A percentile compares a stretch with the other conserved stretches of the same genome.
Evolutionary conservation across 2,888 invertebrate species (phyloP).

Genomic region (Meloe dianella): DNA sequence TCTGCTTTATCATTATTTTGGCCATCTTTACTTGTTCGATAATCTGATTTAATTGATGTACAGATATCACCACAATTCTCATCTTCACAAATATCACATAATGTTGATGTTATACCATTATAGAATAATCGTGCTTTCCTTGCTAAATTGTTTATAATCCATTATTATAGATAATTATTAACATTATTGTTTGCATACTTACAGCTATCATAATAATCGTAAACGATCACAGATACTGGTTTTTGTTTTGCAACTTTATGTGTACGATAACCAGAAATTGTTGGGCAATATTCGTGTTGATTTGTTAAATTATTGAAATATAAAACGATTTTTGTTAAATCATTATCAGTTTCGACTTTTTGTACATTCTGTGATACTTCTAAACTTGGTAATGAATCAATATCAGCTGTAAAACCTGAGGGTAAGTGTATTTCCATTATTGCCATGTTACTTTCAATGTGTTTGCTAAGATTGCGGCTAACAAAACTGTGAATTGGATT

Average conservation of each 20-base stretch:
- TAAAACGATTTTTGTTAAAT: constrained; percentile 69
- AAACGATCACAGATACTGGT: constrained; percentile 82
- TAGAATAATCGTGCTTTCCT: constrained; percentile 85
- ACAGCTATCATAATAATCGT: constrained; percentile 94
- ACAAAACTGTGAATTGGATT: constrained; percentile 64
- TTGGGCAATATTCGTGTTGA: constrained; percentile 75
- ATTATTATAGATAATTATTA: constrained; percentile 9
- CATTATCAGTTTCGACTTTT: constrained; percentile 72
- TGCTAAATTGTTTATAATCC: constrained; percentile 65
- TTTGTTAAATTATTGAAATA: constrained; percentile 73
- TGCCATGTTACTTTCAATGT: constrained; percentile 84
- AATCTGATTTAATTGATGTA: constrained; percentile 58
- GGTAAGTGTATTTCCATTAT: constrained; percentile 89
- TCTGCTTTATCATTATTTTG: constrained; percentile 23
- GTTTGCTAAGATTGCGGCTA: constrained; percentile 63
- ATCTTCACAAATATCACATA: constrained; percentile 85
- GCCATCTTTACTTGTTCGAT: constrained; percentile 17
- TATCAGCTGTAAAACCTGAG: constrained; percentile 88
- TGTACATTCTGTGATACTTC: constrained; percentile 66
- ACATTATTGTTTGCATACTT: constrained; percentile 62
- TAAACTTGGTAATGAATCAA: constrained; percentile 71
- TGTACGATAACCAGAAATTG: constrained; percentile 81
- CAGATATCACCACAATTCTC: constrained; percentile 66
- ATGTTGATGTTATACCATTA: constrained; percentile 69
- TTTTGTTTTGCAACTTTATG: constrained; percentile 86